These are phyloP conservation scores for Tineola bisselliella DNA, from an alignment of 2,888 invertebrate genomes.

Conservation along the genomic window DNA sequence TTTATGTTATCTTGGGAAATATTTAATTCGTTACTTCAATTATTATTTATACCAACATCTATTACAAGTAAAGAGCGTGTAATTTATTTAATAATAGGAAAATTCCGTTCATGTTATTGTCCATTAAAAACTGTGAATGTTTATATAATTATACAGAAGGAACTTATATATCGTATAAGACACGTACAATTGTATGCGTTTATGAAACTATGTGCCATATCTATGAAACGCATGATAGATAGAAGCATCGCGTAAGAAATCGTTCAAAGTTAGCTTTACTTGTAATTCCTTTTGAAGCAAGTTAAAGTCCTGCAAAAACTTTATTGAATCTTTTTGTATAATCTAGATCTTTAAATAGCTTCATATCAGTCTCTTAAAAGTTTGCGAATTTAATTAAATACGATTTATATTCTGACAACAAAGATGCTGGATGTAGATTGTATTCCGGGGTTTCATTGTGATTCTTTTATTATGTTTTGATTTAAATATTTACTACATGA, in stretches of 20 bases:
- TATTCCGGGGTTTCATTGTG: neutral
- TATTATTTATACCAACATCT: too few relatives aligned
- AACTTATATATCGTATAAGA: too few relatives aligned
- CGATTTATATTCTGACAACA: neutral
- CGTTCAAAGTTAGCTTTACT: too few relatives aligned
- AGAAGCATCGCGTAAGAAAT: too few relatives aligned
- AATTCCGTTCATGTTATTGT: neutral
- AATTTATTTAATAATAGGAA: neutral
- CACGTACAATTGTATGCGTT: too few relatives aligned
- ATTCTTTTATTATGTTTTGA: neutral
- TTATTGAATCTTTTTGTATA: too few relatives aligned
- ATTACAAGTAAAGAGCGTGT: neutral
- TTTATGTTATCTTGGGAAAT: neutral
- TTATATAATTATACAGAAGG: neutral
- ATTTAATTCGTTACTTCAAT: too few relatives aligned
- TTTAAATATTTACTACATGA: neutral
- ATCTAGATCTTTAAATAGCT: too few relatives aligned
- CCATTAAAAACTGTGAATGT: neutral
- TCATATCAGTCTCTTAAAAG: neutral
- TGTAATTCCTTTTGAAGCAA: too few relatives aligned
- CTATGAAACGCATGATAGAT: too few relatives aligned
- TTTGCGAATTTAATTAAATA: neutral
- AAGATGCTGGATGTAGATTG: neutral
- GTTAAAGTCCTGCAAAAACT: too few relatives aligned
- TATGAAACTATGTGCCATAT: too few relatives aligned